Base-by-base conservation (phyloP, 2,113 vertebrate genomes). In the Xiphophorus couchianus region DNA sequence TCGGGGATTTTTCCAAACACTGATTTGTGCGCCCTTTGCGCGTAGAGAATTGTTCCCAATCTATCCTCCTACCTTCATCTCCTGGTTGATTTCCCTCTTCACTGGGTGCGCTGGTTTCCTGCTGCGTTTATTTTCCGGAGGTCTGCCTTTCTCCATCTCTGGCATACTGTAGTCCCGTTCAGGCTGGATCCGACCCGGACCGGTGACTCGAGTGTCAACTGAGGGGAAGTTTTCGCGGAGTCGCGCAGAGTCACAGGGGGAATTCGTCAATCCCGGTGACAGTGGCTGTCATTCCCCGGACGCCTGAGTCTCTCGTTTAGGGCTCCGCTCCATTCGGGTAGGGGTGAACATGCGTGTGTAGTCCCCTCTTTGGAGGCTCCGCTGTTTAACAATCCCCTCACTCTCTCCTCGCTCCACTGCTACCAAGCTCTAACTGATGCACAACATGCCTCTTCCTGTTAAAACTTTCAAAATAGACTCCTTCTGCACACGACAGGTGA, bases 111-210 rank as follows among this genome's bases (percentile, higher is more conserved):
- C 96, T 90, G 96, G 96, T 90, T 97, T 97, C 92, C 97, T 97
- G 94, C 97, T 98, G 89, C 97, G 94, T 93, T 98, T 98, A 94
- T 96, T 97, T 97, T 98, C 97, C 75, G 97, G 96, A 74, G 97
- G 96, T 96, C 96, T 96, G 88, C 96, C 96, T 94, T 97, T 97
- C 94, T 98, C 97, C 96, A 97, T 98, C 95, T 97, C 96, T 96
- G 96, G 96, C 97, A 97, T 63, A 31, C 51, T 58, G 30, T 97
- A 95, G 95, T 96, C 95, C 95, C 88, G 91, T 61, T 84, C 71
- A 70, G 81, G 71, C 74, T 67, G 80, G 91, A 91, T 89, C 91
- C 90, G 65, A 61, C 71, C 82, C 83, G 83, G 88, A 87, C 87
- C 83, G 65, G 79, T 84, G 80, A 74, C 65, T 28, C 62, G 33